phyloP scores from a whole-genome alignment of 2,797 vertebrate genomes.

The Schizothorax lantsangensis region DNA sequence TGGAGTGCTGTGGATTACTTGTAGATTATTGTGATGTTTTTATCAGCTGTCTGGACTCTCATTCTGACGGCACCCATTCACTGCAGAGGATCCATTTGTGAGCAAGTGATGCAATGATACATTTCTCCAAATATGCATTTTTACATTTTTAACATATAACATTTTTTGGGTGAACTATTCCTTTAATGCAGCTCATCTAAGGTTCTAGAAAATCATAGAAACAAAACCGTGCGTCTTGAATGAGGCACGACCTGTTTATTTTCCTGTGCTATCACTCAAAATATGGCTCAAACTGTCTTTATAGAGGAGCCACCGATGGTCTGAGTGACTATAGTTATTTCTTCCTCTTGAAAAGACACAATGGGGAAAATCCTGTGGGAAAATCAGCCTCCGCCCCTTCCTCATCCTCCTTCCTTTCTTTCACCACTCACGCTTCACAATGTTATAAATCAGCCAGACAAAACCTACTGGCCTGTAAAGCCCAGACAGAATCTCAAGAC shows the following conservation, averaged over 20 bases:
- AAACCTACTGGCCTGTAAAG: background rate
- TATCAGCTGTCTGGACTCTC: too few relatives aligned
- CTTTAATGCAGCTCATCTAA: background rate
- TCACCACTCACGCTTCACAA: slow-evolving; percentile 11
- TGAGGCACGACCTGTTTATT: background rate
- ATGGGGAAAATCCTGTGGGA: slow-evolving; percentile 16
- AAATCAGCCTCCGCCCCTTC: slow-evolving; percentile 30
- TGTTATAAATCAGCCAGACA: slow-evolving; percentile 26
- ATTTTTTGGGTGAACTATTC: background rate
- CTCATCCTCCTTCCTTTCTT: slow-evolving; percentile 37
- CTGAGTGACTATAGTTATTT: slow-evolving; percentile 42
- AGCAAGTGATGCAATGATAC: background rate
- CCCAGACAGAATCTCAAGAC: background rate
- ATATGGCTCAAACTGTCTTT: background rate
- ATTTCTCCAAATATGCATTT: background rate
- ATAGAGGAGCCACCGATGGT: background rate
- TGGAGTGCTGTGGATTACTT: too few relatives aligned
- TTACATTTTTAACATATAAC: background rate
- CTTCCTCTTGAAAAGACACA: slow-evolving; percentile 46
- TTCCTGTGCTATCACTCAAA: background rate
- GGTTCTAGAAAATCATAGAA: background rate
- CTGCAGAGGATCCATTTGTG: background rate
- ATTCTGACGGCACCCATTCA: too few relatives aligned
- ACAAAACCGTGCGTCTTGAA: background rate
- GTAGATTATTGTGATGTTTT: too few relatives aligned